Percentiles rank a stretch among this genome's conserved stretches.
These are phyloP conservation scores for Metellina segmentata DNA, from an alignment of 2,888 invertebrate species.

Conservation along the genomic window DNA sequence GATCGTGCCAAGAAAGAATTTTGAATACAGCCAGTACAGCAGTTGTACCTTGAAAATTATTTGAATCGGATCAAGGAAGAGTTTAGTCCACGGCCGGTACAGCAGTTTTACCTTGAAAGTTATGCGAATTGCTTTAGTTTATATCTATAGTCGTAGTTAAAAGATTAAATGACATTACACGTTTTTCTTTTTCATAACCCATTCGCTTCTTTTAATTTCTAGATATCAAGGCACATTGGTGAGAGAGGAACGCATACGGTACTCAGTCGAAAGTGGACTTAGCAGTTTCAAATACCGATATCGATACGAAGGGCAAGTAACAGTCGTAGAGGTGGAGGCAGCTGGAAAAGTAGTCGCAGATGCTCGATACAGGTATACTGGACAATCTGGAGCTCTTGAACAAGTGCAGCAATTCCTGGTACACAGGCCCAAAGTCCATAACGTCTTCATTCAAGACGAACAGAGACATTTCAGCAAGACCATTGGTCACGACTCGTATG, in stretches of 20 bases:
- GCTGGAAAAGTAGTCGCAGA: conserved; percentile 77
- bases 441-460: conserved; percentile 92
- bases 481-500: conserved; percentile 77
- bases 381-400: conserved; percentile 89
- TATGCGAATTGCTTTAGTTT: no score
- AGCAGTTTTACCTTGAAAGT: no score
- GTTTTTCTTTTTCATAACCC: no score
- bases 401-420: conserved; percentile 91
- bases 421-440: conserved; percentile 86
- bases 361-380: conserved; percentile 86
- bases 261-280: conserved; percentile 91
- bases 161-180: no score
- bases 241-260: conserved; percentile 86
- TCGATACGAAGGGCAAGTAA: conserved; percentile 87
- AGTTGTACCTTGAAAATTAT: no score
- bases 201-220: conserved; percentile 65
- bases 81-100: no score
- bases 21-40: no score
- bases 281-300: conserved; percentile 95
- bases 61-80: no score
- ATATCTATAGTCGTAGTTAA: no score
- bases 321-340: conserved; percentile 77
- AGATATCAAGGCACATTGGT: conserved; percentile 79
- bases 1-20: no score
- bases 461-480: conserved; percentile 89